Evolutionary conservation across 2,113 vertebrate species (phyloP), one percentile per base, ranked within the genome.

Genomic region (Nothoprocta perdicaria): DNA sequence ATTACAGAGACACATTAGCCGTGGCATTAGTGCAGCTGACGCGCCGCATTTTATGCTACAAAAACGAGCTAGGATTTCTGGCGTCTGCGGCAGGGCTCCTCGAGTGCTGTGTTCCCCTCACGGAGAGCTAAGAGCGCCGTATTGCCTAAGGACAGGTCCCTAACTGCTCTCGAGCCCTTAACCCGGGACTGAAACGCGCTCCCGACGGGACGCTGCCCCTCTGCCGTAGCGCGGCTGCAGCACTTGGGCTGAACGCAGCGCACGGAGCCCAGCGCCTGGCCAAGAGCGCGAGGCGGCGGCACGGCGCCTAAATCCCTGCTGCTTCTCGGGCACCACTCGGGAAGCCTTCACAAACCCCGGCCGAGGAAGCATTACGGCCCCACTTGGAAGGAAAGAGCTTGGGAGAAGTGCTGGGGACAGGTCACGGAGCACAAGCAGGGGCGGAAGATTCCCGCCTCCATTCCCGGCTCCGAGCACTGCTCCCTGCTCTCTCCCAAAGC

Each of bases 211-310:
- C 23, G 10, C 66, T 6, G 3, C 26, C 5, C 41, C 48, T 26
- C 61, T 9, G 66, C 35, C 9, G 2, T n/a, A 23, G 2, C 1
- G 1, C 31, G 8, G 66, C 58, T 27, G 79, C 17, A 2, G 0
- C 19, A 1, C 21, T 16, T 4, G 1, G 24, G 8, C 35, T 6
- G 17, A 27, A 38, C 1, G 3, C 53, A 0, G 26, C 1, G 3
- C 0, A 3, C 9, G 83, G 27, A 58, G 57, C 7, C 38, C 17
- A 66, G 40, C 43, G 16, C 38, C 35, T 31, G 14, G 60, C 65
- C 18, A 53, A 50, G 35, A 23, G 3, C 2, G 12, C 0, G 3
- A 60, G 52, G 76, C 27, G 2, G 40, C 73, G 9, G 21, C 6
- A 9, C n/a, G 43, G 18, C 55, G 31, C 33, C 5, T 17, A 10